phyloP scores from a whole-genome alignment of 1,140 invertebrate species.

The Zaprionus taronus region DNA sequence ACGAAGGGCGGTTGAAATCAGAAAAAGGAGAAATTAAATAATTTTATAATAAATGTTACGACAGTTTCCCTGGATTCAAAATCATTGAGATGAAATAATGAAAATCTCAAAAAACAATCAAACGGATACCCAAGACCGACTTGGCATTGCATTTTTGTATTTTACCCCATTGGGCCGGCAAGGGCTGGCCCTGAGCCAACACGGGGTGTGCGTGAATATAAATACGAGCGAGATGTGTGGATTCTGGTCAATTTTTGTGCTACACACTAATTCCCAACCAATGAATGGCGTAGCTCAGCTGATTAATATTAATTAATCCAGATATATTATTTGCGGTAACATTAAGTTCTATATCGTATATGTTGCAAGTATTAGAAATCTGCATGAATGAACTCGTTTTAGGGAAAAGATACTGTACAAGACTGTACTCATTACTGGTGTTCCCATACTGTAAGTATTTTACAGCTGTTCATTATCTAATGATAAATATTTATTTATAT shows the following conservation, averaged over 20 bases:
- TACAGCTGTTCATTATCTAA: too few relatives aligned
- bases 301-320: slow-evolving; percentile 68
- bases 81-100: slow-evolving; percentile 82
- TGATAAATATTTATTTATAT: too few relatives aligned
- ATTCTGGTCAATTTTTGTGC: slow-evolving; percentile 20
- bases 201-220: slow-evolving; percentile 24
- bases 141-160: slow-evolving; percentile 19
- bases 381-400: too few relatives aligned
- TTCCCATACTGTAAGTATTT: too few relatives aligned
- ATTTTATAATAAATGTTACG: slow-evolving; percentile 78
- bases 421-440: too few relatives aligned
- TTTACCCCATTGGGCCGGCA: slow-evolving; percentile 10
- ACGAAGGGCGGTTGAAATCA: background rate
- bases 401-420: too few relatives aligned
- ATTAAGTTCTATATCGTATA: background rate
- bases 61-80: slow-evolving; percentile 78
- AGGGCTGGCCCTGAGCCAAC: background rate
- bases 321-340: background rate
- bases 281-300: slow-evolving; percentile 60
- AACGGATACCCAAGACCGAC: slow-evolving; percentile 61
- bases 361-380: too few relatives aligned
- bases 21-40: slow-evolving; percentile 69
- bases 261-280: slow-evolving; percentile 47
- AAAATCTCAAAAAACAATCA: slow-evolving; percentile 83
- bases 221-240: background rate